Evolutionary conservation across 2,888 invertebrate species (phyloP).

Genomic region (Dicyrtoma fusca): DNA sequence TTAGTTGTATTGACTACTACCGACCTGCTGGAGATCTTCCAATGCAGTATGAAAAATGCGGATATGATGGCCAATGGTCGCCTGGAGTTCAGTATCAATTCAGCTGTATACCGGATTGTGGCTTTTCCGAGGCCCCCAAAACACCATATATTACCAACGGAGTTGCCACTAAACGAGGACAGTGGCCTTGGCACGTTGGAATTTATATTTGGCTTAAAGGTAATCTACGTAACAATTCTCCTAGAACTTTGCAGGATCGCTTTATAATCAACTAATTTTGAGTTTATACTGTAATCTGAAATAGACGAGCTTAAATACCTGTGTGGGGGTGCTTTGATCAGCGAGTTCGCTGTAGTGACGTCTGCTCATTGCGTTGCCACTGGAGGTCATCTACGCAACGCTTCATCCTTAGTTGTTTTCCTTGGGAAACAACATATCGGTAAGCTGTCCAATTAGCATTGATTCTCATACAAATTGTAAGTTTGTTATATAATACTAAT

Average conservation of each 20-base stretch:
- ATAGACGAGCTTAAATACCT: constrained; percentile 51
- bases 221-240: neutral
- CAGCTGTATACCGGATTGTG: constrained; percentile 54
- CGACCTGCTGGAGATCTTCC: constrained; percentile 54
- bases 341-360: constrained; percentile 61
- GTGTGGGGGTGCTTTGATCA: constrained; percentile 66
- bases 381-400: constrained; percentile 47
- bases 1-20: constrained; percentile 52
- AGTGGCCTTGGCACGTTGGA: constrained; percentile 65
- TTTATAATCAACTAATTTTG: too few relatives aligned
- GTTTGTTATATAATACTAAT: neutral
- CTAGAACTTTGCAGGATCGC: neutral
- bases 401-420: constrained; percentile 47
- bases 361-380: constrained; percentile 53
- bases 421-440: constrained; percentile 54
- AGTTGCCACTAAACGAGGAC: constrained; percentile 49
- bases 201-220: constrained; percentile 62
- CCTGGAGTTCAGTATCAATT: constrained; percentile 49
- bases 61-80: constrained; percentile 49
- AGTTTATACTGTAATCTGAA: neutral
- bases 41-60: constrained; percentile 55
- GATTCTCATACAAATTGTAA: neutral
- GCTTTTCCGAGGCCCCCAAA: constrained; percentile 51
- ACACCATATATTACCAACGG: constrained; percentile 55
- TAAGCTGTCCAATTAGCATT: constrained; percentile 29